These are phyloP conservation scores for Plotosus lineatus DNA, from an alignment of 2,113 vertebrate genomes.

Conservation along the genomic window DNA sequence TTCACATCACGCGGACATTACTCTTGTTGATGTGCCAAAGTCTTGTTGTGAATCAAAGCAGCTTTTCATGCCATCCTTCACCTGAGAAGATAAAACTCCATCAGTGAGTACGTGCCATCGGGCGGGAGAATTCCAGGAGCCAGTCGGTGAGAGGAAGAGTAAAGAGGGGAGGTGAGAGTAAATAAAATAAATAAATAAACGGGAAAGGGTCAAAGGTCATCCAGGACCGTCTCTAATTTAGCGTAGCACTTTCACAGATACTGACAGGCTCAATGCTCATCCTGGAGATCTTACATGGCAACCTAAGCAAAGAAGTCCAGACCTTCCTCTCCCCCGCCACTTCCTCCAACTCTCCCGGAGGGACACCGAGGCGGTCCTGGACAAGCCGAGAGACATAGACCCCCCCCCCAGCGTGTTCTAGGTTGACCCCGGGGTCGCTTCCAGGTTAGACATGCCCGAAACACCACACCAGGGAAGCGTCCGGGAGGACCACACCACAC, in stretches of 20 bases:
- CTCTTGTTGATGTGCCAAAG: background rate
- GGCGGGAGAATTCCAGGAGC: background rate
- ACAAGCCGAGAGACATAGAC: too few species aligned
- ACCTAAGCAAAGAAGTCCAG: too few species aligned
- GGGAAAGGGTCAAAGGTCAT: constrained; percentile 7
- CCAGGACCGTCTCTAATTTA: constrained; percentile 34
- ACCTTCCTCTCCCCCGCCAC: too few species aligned
- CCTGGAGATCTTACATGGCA: too few species aligned
- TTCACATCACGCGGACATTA: background rate
- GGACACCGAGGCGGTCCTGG: too few species aligned
- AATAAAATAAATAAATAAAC: background rate
- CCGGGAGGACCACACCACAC: too few species aligned
- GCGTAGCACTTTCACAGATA: constrained; percentile 13
- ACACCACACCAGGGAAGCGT: too few species aligned
- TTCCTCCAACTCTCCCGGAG: too few species aligned
- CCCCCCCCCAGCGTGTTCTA: too few species aligned
- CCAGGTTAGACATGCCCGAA: too few species aligned
- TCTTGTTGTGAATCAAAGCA: constrained; percentile 2
- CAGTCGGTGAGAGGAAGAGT: background rate
- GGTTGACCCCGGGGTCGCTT: too few species aligned
- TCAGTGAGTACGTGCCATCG: background rate
- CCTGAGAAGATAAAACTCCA: constrained; percentile 4
- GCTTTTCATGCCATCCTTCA: background rate
- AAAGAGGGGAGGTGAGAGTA: background rate
- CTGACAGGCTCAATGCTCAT: too few species aligned